A percentile compares a stretch with the other conserved stretches of the same genome.
phyloP scores from a whole-genome alignment of 2,888 invertebrate genomes.

The Parthenolecanium corni region DNA sequence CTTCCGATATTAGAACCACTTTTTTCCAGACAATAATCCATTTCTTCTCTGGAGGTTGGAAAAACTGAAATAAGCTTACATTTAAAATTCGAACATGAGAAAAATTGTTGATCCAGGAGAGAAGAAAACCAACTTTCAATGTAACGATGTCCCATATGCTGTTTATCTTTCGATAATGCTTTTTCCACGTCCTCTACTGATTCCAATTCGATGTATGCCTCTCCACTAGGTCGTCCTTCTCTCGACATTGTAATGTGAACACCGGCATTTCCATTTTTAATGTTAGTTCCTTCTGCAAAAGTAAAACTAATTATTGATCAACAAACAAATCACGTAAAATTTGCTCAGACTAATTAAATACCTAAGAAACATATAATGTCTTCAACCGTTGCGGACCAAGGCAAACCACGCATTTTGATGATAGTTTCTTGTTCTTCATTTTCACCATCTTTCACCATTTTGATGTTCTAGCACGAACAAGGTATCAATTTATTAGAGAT shows the following conservation, averaged over 20 bases:
- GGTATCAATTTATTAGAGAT: no score
- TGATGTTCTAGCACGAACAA: not conserved
- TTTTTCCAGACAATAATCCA: slow-evolving; percentile 79
- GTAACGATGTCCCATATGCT: slow-evolving; percentile 83
- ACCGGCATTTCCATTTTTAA: slow-evolving; percentile 53
- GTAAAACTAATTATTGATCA: not conserved
- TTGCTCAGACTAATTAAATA: slow-evolving; percentile 31
- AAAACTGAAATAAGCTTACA: slow-evolving; percentile 54
- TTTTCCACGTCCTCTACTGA: slow-evolving; percentile 63
- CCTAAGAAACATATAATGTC: slow-evolving; percentile 69
- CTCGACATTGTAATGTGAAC: slow-evolving; percentile 73
- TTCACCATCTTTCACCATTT: slow-evolving; percentile 34
- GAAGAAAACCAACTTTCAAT: slow-evolving; percentile 54
- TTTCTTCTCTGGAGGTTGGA: slow-evolving; percentile 72
- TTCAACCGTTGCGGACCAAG: slow-evolving; percentile 76
- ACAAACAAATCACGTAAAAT: not conserved
- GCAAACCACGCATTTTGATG: slow-evolving; percentile 68
- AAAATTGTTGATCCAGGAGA: no score
- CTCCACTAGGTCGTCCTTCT: slow-evolving; percentile 80
- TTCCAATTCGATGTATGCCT: slow-evolving; percentile 80
- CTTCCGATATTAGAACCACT: slow-evolving; percentile 56
- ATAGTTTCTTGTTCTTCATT: slow-evolving; percentile 49
- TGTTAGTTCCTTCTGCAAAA: slow-evolving; percentile 43
- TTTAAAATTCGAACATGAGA: not conserved
- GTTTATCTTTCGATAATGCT: slow-evolving; percentile 69